phyloP scores from a whole-genome alignment of 2,888 invertebrate species.

The Sabellastarte sp. region DNA sequence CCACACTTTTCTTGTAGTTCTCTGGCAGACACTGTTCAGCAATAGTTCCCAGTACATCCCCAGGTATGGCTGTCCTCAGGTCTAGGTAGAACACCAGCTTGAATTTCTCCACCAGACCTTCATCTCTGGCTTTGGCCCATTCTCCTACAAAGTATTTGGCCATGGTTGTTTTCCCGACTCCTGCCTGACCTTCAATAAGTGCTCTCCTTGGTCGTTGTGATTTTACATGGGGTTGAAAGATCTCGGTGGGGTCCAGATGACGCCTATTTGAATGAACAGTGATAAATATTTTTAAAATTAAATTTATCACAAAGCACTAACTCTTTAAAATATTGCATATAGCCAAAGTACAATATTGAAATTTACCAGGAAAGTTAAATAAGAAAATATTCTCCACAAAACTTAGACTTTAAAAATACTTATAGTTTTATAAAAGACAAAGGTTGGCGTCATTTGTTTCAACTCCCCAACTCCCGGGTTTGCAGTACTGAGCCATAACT shows the following conservation, averaged over 20 bases:
- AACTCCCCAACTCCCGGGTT: too few species aligned
- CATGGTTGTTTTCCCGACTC: slow-evolving; percentile 49
- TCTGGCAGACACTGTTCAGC: slow-evolving; percentile 38
- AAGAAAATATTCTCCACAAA: too few species aligned
- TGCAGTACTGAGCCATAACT: too few species aligned
- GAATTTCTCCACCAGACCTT: background rate
- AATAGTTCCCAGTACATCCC: slow-evolving; percentile 22
- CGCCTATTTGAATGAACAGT: slow-evolving; percentile 25
- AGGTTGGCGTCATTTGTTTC: too few species aligned
- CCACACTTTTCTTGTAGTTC: slow-evolving; percentile 32
- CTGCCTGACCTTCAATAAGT: slow-evolving; percentile 43
- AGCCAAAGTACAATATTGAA: too few species aligned
- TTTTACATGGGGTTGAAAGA: slow-evolving; percentile 25
- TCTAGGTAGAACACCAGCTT: slow-evolving; percentile 9
- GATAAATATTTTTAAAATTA: too few species aligned
- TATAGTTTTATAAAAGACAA: too few species aligned
- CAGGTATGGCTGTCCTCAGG: background rate
- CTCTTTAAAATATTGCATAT: too few species aligned
- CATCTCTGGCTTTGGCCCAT: slow-evolving; percentile 36
- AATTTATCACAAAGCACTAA: too few species aligned
- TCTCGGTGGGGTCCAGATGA: slow-evolving; percentile 29
- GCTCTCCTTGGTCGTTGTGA: slow-evolving; percentile 33
- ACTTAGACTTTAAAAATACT: too few species aligned
- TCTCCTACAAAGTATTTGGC: slow-evolving; percentile 38
- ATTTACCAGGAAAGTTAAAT: too few species aligned